Base-by-base conservation (phyloP, 2,888 invertebrate genomes). In the Pelosia muscerda region DNA sequence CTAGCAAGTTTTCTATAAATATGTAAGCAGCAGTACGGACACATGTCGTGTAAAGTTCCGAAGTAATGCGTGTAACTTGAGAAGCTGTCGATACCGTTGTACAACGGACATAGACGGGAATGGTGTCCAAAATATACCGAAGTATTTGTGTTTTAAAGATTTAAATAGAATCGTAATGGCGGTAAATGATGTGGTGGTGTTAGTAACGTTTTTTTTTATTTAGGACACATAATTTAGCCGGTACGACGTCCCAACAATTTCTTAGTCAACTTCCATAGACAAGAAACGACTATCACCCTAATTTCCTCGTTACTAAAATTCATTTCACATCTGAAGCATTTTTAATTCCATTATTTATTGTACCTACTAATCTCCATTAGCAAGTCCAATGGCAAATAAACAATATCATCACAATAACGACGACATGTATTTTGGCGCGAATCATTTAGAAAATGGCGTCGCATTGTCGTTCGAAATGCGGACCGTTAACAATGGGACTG, bases 381-480 rank as follows among this genome's bases (percentile, higher is more conserved):
- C 0, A 13, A 23, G 22, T 53, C 53, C 56, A 76, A 72, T 67
- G 59, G 57, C 71, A 79, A 72, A 63, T 77, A 65, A 59, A 57
- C 55, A 66, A 65, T 66, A 67, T 72, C 65, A 70, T 70, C 58
- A 54, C 72, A 71, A 74, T 68, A 71, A 66, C 58, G 11, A n/a
- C 25, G 65, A 73, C 63, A 72, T 79, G 60, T 79, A 74, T 81
- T 82, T 78, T 71, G 76, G 74, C 75, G 76, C 73, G 72, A 81
- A 81, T 75, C 68, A 74, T 64, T 65, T 71, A 78, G 77, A 77
- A 85, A 82, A 84, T 83, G 82, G 87, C 79, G 76, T 66, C 74
- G 69, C 74, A 79, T 84, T 86, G 82, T 85, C 79, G 75, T 76
- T 69, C 67, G 71, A 77, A 81, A 82, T 83, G 83, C 70, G 73